phyloP scores from a whole-genome alignment of 2,888 invertebrate genomes.

The Plebejus argus region DNA sequence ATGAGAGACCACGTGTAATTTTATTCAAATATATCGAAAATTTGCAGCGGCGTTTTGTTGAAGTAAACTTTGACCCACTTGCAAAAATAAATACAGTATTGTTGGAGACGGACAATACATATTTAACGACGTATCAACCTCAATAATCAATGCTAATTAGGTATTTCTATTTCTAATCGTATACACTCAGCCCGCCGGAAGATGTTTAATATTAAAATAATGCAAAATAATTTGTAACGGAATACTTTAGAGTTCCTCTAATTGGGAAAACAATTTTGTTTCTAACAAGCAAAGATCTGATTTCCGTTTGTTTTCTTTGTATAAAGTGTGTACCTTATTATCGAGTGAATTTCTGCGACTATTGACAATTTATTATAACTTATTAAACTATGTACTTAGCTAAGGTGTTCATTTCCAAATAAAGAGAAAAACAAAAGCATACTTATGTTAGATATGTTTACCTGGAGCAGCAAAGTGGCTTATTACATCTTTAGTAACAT shows the following conservation, averaged over 20 bases:
- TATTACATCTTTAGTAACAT: too few relatives aligned
- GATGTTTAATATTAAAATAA: not conserved
- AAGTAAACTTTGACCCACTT: not conserved
- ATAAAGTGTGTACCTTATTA: not conserved
- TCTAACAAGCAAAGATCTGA: conserved; percentile 17
- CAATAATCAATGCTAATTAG: conserved; percentile 23
- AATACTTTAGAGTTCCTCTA: conserved; percentile 21
- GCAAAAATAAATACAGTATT: not conserved
- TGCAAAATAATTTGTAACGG: not conserved
- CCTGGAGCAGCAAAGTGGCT: not conserved
- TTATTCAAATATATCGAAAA: not conserved
- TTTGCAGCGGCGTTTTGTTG: not conserved
- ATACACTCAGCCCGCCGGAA: not conserved
- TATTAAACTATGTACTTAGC: not conserved
- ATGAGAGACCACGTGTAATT: not conserved
- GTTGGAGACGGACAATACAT: not conserved
- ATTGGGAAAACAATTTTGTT: conserved; percentile 28
- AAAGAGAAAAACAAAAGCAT: not conserved
- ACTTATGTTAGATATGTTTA: conserved; percentile 4
- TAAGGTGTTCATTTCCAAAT: not conserved
- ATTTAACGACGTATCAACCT: conserved; percentile 23
- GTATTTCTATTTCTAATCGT: conserved; percentile 26
- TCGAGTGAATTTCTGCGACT: not conserved
- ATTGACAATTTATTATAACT: not conserved
- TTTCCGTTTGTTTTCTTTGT: not conserved